Evolutionary conservation across 2,113 vertebrate species (phyloP), one percentile per base, ranked within the genome.

Genomic region (Pontoporia blainvillei): DNA sequence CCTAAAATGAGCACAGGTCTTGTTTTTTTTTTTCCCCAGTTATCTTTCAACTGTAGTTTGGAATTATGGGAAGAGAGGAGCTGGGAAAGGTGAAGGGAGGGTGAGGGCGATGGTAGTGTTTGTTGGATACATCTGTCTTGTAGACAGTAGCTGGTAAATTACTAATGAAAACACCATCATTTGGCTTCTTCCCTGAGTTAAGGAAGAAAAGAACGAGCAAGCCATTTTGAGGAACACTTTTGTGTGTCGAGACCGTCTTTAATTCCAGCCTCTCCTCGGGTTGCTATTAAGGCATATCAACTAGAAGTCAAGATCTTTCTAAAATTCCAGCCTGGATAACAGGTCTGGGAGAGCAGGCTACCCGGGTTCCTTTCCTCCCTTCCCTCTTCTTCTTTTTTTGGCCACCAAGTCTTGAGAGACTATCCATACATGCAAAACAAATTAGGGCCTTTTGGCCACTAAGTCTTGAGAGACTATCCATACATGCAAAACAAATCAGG

Each of bases 141-240:
- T 71, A 90, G 85, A 96, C 76, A 91, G 73, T 82, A 92, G 76
- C 78, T 89, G 72, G 84, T 71, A 46, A 92, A 95, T 91, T 54
- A 85, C 94, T 85, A 92, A 97, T 96, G 95, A 95, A 97, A 96
- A 92, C 15, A 39, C 87, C 66, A 86, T 64, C 67, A 78, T 90
- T 89, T 97, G 91, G 62, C 88, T 83, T 96, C 95, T 97, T 86
- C 44, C 23, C 76, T 1, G 15, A 95, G 89, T 99, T 97, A 31
- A 93, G 94, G 69, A 8, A 46, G 57, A 93, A 95, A 97, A 96
- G 76, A 73, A 81, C 62, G 44, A 95, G 93, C 93, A 97, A 96
- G 84, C 91, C 98, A 98, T 98, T 98, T 98, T 97, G 96, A 97
- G 97, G 98, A 98, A 98, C 97, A 97, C 97, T 98, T 97, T 97